phyloP scores from a whole-genome alignment of 1,140 invertebrate genomes.

The Bombus soroeensis region DNA sequence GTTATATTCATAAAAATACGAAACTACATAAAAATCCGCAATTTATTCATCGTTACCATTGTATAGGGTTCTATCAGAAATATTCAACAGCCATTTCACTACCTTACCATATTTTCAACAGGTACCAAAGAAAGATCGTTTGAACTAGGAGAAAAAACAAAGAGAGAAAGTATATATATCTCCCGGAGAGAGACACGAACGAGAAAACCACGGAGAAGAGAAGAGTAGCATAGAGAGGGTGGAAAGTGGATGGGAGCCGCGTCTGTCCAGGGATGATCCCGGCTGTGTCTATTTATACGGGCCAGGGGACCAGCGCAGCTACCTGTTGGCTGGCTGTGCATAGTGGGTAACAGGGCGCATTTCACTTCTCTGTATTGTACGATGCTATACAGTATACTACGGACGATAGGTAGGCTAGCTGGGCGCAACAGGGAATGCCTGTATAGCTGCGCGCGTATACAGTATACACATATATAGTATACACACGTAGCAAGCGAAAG shows the following conservation, averaged over 20 bases:
- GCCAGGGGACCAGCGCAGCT: conserved; percentile 72
- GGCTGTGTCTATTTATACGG: conserved; percentile 79
- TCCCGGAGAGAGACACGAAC: neutral
- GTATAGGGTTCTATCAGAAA: no score
- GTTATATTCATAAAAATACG: no score
- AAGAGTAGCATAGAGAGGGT: neutral
- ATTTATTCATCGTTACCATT: no score
- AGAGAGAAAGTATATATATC: neutral
- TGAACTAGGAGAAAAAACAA: neutral
- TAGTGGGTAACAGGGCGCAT: conserved; percentile 38
- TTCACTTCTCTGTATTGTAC: neutral
- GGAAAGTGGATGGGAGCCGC: conserved; percentile 39
- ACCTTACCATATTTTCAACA: no score
- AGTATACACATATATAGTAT: neutral
- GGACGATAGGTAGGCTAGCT: conserved; percentile 1
- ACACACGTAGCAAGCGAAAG: neutral
- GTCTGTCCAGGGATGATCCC: conserved; percentile 78
- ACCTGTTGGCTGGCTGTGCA: conserved; percentile 75
- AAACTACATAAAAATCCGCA: no score
- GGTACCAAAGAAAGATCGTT: no score
- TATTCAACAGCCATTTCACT: no score
- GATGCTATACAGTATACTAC: neutral
- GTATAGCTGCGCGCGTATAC: conserved; percentile 5
- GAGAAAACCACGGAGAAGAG: neutral
- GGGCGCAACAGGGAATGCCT: conserved; percentile 37